phyloP scores from a whole-genome alignment of 2,888 invertebrate species.

The Eupithecia insigniata region DNA sequence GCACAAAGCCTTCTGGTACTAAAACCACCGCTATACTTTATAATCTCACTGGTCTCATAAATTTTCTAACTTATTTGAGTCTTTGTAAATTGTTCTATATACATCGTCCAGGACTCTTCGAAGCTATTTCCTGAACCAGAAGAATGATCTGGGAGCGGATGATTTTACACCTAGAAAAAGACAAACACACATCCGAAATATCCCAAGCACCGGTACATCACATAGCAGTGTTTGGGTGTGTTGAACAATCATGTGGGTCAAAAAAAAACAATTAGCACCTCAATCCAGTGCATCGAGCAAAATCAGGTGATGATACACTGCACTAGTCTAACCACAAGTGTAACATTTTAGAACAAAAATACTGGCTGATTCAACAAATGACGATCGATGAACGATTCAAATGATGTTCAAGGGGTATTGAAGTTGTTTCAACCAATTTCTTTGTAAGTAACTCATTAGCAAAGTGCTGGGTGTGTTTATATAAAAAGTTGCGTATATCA shows the following conservation, averaged over 20 bases:
- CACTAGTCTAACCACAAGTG: neutral
- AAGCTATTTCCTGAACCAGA: conserved; percentile 84
- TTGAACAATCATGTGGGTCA: conserved; percentile 35
- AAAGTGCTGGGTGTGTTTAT: conserved; percentile 39
- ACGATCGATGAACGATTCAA: conserved; percentile 4
- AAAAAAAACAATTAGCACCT: conserved; percentile 39
- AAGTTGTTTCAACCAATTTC: conserved; percentile 26
- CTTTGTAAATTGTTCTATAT: conserved; percentile 79
- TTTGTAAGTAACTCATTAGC: conserved; percentile 25
- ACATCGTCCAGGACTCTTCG: conserved; percentile 79
- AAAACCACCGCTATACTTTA: conserved; percentile 81
- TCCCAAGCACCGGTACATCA: conserved; percentile 63
- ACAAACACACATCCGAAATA: conserved; percentile 74
- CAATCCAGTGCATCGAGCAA: conserved; percentile 43
- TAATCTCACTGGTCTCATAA: conserved; percentile 82
- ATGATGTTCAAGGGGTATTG: neutral
- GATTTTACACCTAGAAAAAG: conserved; percentile 84
- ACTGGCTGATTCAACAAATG: conserved; percentile 31
- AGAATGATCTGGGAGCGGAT: conserved; percentile 84
- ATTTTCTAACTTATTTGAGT: conserved; percentile 81
- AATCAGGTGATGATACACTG: conserved; percentile 38
- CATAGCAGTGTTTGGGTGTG: conserved; percentile 30
- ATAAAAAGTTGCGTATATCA: conserved; percentile 26
- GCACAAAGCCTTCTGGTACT: conserved; percentile 78
- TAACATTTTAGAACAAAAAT: conserved; percentile 27